phyloP scores from a whole-genome alignment of 2,113 vertebrate genomes.

The Pelecanoides urinatrix region DNA sequence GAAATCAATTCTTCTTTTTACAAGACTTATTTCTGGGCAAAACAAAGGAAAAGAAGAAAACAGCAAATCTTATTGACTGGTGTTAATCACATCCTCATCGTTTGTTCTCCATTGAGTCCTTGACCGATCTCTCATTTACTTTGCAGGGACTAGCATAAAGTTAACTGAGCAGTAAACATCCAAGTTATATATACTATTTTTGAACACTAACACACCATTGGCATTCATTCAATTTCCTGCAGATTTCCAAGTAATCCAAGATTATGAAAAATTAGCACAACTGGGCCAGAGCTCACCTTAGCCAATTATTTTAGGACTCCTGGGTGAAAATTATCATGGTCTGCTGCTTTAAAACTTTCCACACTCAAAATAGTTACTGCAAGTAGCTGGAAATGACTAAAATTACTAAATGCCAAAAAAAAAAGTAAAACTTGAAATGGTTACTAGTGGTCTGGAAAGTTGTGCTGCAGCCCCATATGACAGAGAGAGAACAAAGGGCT shows the following conservation, averaged over 20 bases:
- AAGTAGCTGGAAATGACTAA: not conserved
- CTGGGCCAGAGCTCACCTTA: not conserved
- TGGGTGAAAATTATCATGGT: not conserved
- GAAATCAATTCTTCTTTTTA: not conserved
- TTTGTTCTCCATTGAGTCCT: not conserved
- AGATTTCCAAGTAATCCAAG: not conserved
- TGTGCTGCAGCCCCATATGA: not conserved
- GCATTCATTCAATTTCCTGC: not conserved
- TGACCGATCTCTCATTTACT: not conserved
- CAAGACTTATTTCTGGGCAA: not conserved
- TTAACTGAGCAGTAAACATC: not conserved
- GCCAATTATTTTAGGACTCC: not conserved
- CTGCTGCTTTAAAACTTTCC: not conserved
- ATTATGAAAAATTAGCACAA: not conserved
- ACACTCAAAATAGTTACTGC: not conserved
- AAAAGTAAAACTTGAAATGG: not conserved
- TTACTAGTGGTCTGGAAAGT: conserved; percentile 22
- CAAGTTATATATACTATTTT: fast-evolving
- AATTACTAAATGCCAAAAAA: not conserved
- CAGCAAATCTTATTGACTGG: not conserved
- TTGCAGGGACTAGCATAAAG: not conserved
- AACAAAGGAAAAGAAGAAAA: not conserved
- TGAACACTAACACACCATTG: not conserved
- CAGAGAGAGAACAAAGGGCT: conserved; percentile 42
- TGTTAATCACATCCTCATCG: not conserved